These are phyloP conservation scores for Eurosta solidaginis DNA, from an alignment of 1,140 invertebrate genomes.

Conservation along the genomic window DNA sequence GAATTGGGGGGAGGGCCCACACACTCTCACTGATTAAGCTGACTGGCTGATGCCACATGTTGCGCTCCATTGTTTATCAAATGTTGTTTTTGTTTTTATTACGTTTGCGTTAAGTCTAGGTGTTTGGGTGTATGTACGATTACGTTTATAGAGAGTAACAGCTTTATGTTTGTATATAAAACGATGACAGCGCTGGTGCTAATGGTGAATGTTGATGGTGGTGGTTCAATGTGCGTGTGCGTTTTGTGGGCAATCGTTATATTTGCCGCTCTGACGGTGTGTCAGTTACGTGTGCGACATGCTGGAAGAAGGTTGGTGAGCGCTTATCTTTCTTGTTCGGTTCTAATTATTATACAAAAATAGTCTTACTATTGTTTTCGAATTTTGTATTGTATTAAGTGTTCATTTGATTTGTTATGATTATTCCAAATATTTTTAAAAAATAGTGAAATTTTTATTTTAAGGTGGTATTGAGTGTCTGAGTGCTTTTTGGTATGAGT, in stretches of 20 bases:
- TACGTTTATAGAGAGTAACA: neutral
- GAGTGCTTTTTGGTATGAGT: neutral
- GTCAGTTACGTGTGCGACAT: conserved; percentile 57
- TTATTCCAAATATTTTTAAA: neutral
- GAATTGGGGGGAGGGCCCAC: neutral
- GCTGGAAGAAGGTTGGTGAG: conserved; percentile 58
- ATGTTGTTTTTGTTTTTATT: neutral
- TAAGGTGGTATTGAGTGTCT: neutral
- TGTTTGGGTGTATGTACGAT: neutral
- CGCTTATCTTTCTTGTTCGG: conserved; percentile 15
- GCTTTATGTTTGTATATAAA: neutral
- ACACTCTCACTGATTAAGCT: neutral
- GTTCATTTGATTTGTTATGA: neutral
- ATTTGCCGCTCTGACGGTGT: neutral
- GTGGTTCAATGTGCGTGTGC: neutral
- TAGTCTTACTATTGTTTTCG: neutral
- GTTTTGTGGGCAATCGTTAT: conserved; percentile 22
- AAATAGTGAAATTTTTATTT: neutral
- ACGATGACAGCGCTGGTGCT: neutral
- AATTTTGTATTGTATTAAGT: neutral
- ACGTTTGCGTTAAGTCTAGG: neutral
- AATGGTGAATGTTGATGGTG: neutral
- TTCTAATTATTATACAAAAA: neutral
- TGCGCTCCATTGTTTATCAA: conserved; percentile 29
- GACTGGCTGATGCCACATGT: conserved; percentile 32